phyloP scores from a whole-genome alignment of 2,888 invertebrate genomes.

The Serripes groenlandicus region DNA sequence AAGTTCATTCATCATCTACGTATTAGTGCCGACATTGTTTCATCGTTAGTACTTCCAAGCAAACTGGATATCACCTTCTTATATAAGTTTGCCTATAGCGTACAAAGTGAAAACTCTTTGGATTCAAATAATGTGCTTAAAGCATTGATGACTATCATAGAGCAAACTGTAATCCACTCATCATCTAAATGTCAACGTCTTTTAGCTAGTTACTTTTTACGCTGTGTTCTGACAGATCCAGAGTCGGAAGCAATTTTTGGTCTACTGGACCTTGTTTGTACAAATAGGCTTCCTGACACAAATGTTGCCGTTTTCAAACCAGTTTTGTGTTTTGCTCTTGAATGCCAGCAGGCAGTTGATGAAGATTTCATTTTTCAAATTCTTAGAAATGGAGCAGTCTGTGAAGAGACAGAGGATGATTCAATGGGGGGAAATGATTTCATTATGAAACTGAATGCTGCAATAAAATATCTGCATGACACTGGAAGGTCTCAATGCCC shows the following conservation, averaged over 20 bases:
- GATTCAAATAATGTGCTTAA: slow-evolving; percentile 18
- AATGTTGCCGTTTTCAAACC: slow-evolving; percentile 21
- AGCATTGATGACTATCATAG: neutral
- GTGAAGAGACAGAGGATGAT: neutral
- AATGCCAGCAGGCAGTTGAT: slow-evolving; percentile 2
- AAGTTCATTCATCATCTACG: slow-evolving; percentile 18
- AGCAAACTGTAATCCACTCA: neutral
- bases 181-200: slow-evolving; percentile 16
- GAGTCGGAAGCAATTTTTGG: slow-evolving; percentile 22
- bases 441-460: neutral
- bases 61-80: neutral
- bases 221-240: slow-evolving; percentile 40
- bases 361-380: neutral
- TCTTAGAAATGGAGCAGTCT: neutral
- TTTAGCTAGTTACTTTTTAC: slow-evolving; percentile 35
- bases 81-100: neutral
- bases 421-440: too few species aligned
- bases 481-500: slow-evolving; percentile 15
- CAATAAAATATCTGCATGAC: neutral
- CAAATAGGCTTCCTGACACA: slow-evolving; percentile 20
- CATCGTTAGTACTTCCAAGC: slow-evolving; percentile 11
- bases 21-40: slow-evolving; percentile 31
- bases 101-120: neutral
- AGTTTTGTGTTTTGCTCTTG: slow-evolving; percentile 20
- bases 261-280: slow-evolving; percentile 4